A percentile compares a stretch with the other conserved stretches of the same genome.
These are phyloP conservation scores for Gadus macrocephalus DNA, from an alignment of 2,113 vertebrate species.

Conservation along the genomic window DNA sequence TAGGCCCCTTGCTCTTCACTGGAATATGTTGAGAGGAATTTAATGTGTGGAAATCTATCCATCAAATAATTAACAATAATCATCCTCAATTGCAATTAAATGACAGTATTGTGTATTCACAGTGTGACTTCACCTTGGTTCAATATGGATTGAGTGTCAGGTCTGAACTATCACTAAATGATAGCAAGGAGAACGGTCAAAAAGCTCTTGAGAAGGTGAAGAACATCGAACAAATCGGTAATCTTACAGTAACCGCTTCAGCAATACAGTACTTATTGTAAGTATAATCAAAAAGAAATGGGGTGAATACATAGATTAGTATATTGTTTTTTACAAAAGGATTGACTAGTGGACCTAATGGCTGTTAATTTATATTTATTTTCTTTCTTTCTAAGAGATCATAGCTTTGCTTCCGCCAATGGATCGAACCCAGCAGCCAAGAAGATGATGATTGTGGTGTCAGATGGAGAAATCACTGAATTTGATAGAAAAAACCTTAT, in stretches of 20 bases:
- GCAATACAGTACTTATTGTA: slow-evolving; percentile 78
- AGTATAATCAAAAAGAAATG: slow-evolving; percentile 44
- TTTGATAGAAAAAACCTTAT: slow-evolving; percentile 50
- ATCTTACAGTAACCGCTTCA: slow-evolving; percentile 70
- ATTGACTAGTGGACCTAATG: no score
- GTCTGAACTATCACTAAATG: slow-evolving; percentile 69
- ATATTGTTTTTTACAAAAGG: no score
- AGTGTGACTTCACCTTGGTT: slow-evolving; percentile 77
- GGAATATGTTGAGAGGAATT: no score
- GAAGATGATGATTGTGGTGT: slow-evolving; percentile 77
- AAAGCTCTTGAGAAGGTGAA: slow-evolving; percentile 57
- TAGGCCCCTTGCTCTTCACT: no score
- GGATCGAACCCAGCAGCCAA: slow-evolving; percentile 66
- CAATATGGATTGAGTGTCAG: slow-evolving; percentile 63
- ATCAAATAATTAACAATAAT: no score
- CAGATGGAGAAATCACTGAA: slow-evolving; percentile 71
- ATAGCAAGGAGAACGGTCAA: slow-evolving; percentile 39
- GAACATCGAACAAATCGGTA: slow-evolving; percentile 58
- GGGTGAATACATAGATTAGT: not conserved
- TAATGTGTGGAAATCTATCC: no score
- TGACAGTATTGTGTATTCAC: slow-evolving; percentile 5
- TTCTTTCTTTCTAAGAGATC: not conserved
- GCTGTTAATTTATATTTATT: not conserved
- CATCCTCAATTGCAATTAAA: not conserved
- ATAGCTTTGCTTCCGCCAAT: slow-evolving; percentile 61